A percentile compares a stretch with the other conserved stretches of the same genome.
Conservation (phyloP, 2,888 invertebrate species). For the Bugulina stolonifera region DNA sequence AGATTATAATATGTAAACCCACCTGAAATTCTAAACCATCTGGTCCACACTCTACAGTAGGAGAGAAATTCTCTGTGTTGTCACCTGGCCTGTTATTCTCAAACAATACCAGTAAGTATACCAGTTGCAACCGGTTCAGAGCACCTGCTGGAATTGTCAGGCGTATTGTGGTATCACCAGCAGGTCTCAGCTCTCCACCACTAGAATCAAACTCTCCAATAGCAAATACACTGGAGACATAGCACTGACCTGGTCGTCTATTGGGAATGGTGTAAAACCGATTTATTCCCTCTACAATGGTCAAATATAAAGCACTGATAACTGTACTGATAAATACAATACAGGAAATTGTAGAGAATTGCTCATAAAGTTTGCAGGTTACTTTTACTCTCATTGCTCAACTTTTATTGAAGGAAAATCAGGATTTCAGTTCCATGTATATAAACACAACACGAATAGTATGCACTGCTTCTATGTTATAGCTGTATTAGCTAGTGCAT, state of each 20-base stretch:
- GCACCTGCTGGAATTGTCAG: constrained; percentile 12
- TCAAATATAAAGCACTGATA: too few relatives aligned
- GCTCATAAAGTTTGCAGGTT: too few relatives aligned
- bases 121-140: background rate
- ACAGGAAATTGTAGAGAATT: too few relatives aligned
- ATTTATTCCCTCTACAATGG: constrained; percentile 2
- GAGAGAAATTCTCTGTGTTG: background rate
- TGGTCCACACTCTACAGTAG: constrained; percentile 17
- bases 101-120: constrained; percentile 9
- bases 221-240: constrained; percentile 14
- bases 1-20: too few relatives aligned
- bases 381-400: too few relatives aligned
- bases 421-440: too few relatives aligned
- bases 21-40: constrained; percentile 12
- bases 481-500: too few relatives aligned
- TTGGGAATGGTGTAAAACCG: background rate
- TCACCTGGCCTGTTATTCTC: constrained; percentile 2
- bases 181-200: background rate
- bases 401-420: too few relatives aligned
- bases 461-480: too few relatives aligned
- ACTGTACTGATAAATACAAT: too few relatives aligned
- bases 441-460: too few relatives aligned
- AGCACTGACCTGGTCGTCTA: background rate
- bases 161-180: background rate
- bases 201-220: constrained; percentile 17